These are phyloP conservation scores for Phacellophora camtschatica DNA, from an alignment of 30 jellyfish, hydroid and myxozoan genomes.

Conservation along the genomic window DNA sequence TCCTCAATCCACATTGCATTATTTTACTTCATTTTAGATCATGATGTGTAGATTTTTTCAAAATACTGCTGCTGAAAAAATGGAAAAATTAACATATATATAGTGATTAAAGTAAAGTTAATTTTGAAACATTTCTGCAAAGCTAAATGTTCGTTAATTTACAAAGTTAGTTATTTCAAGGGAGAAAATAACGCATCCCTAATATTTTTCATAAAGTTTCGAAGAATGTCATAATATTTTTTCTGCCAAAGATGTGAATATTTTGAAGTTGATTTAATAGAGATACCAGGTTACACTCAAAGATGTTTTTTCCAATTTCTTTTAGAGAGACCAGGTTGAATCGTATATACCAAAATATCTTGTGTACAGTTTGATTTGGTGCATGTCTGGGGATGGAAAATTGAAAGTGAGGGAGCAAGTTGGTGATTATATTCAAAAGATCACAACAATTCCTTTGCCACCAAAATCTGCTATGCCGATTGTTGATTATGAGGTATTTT, in stretches of 20 bases:
- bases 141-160: no score
- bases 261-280: not conserved
- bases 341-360: constrained; percentile 86
- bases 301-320: not conserved
- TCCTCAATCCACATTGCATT: no score
- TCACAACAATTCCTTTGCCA: constrained; percentile 97
- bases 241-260: not conserved
- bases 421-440: constrained; percentile 87
- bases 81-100: no score
- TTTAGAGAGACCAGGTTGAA: constrained; percentile 81
- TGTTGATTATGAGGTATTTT: constrained; percentile 89
- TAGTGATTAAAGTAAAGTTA: no score
- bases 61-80: no score
- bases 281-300: not conserved
- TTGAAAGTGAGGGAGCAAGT: constrained; percentile 74
- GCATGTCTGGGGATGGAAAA: constrained; percentile 98
- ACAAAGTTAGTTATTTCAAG: no score
- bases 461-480: constrained; percentile 74
- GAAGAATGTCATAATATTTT: no score
- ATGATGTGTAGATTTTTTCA: no score
- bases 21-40: no score
- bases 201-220: no score
- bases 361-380: constrained; percentile 90
- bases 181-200: no score
- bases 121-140: no score